Base-by-base conservation (phyloP, 2,797 vertebrate species). In the Acanthornis magna region DNA sequence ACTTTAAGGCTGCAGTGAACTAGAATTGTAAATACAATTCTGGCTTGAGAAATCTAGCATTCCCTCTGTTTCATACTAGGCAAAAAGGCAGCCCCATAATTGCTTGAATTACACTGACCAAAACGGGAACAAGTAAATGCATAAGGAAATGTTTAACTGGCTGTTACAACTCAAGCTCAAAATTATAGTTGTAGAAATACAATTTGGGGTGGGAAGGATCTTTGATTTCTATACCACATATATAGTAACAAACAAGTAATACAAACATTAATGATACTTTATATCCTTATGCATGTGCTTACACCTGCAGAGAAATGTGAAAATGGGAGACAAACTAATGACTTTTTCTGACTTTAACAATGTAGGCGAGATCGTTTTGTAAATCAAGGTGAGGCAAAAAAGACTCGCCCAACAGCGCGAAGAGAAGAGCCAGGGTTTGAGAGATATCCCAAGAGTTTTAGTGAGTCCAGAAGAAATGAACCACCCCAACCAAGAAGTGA, bases 361-460 rank as follows among this genome's bases (percentile, higher is more conserved):
- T 78, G 55, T 83, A 99, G 99, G 94, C 98, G 99, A 50, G 99
- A 98, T 77, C 98, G 99, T 40, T 99, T 99, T 94, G 98, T 99
- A 22, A 97, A 97, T 54, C 99, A 99, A 95, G 98, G 98, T 11
- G 99, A 99, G n/a, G 98, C 97, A 2, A 99, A 99, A 93, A 99
- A 99, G 97, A 96, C 96, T 75, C 98, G 99, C 2, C 98, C 98
- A 6, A 97, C 98, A 38, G 97, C 98, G 51, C 98, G 98, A 63
- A 98, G 99, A 87, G 99, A 99, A 68, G 97, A 98, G 51, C 96
- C 98, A 0, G 97, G 98, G 29, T 99, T 99, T 85, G 99, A 99
- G 62, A 98, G 99, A 10, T 99, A 99, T 73, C 98, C 98, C 17
- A 99, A 99, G 97, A 98, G 95, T 95, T 99, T 99, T 90, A 98